Evolutionary conservation across 1,140 invertebrate genomes (phyloP), one percentile per base, ranked within the genome.

Genomic region (Drosophila bocki): DNA sequence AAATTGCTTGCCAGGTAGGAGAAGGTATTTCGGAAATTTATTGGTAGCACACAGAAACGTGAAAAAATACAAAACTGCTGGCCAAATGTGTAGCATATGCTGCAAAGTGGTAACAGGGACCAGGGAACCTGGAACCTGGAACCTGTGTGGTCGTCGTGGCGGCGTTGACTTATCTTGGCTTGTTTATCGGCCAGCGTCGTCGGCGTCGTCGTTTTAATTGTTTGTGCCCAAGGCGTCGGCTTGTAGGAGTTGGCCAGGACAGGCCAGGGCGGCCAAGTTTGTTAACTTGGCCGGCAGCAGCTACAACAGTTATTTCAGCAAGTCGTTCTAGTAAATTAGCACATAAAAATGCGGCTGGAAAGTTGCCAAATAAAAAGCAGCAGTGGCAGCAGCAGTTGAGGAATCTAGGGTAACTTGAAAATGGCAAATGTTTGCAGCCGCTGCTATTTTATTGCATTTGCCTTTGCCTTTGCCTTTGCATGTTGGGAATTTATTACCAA

Each of bases 1-100:
- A 87, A 87, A 84, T 87, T 80, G 76, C 72, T 56, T n/a, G 50
- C 19, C 71, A 64, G 57, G 77, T 75, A 80, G 60, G 81, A 77
- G 76, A 75, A 88, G 85, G 84, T 76, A 90, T 88, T 88, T 81
- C 68, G 50, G 48, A 61, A 90, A 88, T 88, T 88, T 88, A 88
- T 88, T 90, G 84, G 78, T 75, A 80, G 54, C 80, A 56, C 71
- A 69, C 68, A 75, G 59, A 65, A 60, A 78, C 13, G 44, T 26
- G 48, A 65, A 75, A 53, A 39, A 75, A 59, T 29, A 65, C 60
- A 41, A 68, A 68, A 78, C 51, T 39, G 70, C 53, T 51, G 71
- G 65, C 53, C 72, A 78, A 76, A 77, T 77, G 80, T 81, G 85
- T 69, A 80, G 69, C 84, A 88, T 88, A 88, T 88, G 84, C 59